These are phyloP conservation scores for Maconellicoccus hirsutus DNA, from an alignment of 1,140 invertebrate genomes.

Conservation along the genomic window DNA sequence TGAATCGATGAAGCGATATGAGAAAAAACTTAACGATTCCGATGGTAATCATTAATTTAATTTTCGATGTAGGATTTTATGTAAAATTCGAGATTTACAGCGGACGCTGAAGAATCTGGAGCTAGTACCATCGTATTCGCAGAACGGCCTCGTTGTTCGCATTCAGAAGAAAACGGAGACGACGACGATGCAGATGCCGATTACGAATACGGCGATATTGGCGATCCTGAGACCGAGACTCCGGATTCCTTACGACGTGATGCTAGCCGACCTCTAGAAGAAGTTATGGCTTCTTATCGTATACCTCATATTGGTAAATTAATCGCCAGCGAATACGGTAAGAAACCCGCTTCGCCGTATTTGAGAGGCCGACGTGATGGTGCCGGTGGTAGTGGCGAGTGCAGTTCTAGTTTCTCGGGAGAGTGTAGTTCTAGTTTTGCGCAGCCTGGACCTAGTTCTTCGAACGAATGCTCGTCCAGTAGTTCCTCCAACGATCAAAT, in stretches of 20 bases:
- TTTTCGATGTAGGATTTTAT: no score
- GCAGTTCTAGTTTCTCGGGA: background rate
- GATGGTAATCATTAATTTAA: background rate
- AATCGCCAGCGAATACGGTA: no score
- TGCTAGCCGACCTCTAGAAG: background rate
- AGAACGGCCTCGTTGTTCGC: no score
- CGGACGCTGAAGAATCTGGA: no score
- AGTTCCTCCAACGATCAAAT: background rate
- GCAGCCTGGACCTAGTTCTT: slow-evolving; percentile 30
- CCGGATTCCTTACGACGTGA: background rate
- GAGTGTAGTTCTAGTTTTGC: background rate
- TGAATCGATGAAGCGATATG: no score
- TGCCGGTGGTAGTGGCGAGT: background rate
- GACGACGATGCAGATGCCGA: background rate
- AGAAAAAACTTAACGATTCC: background rate
- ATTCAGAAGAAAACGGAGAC: background rate
- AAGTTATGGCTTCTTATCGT: background rate
- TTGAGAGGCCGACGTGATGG: background rate
- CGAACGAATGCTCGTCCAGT: background rate
- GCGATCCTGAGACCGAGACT: background rate
- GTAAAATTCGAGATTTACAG: no score
- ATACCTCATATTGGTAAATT: background rate
- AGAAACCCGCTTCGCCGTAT: background rate
- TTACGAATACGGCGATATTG: background rate
- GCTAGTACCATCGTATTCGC: no score